Evolutionary conservation across 2,113 vertebrate genomes (phyloP).

Genomic region (Saguinus midas): DNA sequence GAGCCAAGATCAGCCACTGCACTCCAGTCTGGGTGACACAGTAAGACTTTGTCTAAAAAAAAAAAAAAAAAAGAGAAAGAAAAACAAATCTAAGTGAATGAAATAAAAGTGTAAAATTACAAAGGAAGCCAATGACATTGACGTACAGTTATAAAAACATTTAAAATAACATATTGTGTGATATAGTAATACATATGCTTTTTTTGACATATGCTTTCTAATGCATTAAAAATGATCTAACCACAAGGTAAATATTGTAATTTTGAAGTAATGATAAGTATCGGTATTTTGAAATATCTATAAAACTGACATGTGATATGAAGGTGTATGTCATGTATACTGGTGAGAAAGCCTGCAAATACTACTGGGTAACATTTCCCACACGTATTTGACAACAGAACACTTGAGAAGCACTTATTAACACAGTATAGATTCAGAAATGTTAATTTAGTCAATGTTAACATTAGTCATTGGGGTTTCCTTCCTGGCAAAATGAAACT

Average conservation of each 20-base stretch:
- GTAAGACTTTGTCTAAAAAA: background rate
- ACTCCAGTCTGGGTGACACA: too few species aligned
- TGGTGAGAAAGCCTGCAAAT: background rate
- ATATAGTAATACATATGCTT: background rate
- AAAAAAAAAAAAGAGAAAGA: background rate
- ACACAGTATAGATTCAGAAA: constrained; percentile 40
- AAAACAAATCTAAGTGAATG: background rate
- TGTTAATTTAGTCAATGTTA: background rate
- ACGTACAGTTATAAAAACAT: background rate
- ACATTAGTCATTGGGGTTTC: constrained; percentile 20
- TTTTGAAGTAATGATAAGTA: background rate
- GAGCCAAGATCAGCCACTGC: too few species aligned
- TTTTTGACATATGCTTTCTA: background rate
- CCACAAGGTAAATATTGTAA: background rate
- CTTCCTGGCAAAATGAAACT: constrained; percentile 9
- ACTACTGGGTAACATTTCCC: background rate
- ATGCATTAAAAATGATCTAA: background rate
- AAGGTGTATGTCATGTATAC: background rate
- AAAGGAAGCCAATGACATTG: background rate
- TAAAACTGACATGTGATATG: background rate
- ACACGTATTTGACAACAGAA: background rate
- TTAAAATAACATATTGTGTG: background rate
- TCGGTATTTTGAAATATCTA: background rate
- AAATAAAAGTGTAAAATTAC: background rate
- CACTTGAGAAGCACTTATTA: background rate